Percentiles rank a stretch among this genome's conserved stretches.
These are phyloP conservation scores for Rhynchomys soricoides DNA, from an alignment of 2,113 vertebrate genomes.

Conservation along the genomic window DNA sequence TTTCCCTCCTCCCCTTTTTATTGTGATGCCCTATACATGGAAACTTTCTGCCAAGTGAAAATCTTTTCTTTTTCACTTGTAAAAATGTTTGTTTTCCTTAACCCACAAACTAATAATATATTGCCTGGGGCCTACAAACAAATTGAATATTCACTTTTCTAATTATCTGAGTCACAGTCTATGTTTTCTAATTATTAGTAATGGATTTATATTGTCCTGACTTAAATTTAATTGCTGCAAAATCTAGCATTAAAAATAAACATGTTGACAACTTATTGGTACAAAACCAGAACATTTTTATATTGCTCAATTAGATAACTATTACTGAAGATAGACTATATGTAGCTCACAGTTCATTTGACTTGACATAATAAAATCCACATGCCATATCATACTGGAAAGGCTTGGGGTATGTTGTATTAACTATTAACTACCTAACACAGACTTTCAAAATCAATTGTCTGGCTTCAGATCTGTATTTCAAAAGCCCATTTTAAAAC, in stretches of 20 bases:
- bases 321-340: neutral
- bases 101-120: neutral
- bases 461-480: neutral
- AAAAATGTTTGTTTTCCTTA: neutral
- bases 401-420: neutral
- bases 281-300: neutral
- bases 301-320: neutral
- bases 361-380: neutral
- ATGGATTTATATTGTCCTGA: neutral
- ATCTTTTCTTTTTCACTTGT: neutral
- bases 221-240: slow-evolving; percentile 21
- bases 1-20: neutral
- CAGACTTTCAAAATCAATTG: neutral
- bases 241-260: neutral
- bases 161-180: neutral
- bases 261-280: neutral
- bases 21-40: neutral
- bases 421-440: neutral
- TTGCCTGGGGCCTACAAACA: neutral
- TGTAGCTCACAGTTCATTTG: neutral
- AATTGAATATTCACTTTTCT: slow-evolving; percentile 34
- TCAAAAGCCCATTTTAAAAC: neutral
- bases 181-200: neutral
- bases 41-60: neutral
- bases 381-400: neutral